Evolutionary conservation across 1,140 invertebrate species (phyloP).

Genomic region (Papilio glaucus): DNA sequence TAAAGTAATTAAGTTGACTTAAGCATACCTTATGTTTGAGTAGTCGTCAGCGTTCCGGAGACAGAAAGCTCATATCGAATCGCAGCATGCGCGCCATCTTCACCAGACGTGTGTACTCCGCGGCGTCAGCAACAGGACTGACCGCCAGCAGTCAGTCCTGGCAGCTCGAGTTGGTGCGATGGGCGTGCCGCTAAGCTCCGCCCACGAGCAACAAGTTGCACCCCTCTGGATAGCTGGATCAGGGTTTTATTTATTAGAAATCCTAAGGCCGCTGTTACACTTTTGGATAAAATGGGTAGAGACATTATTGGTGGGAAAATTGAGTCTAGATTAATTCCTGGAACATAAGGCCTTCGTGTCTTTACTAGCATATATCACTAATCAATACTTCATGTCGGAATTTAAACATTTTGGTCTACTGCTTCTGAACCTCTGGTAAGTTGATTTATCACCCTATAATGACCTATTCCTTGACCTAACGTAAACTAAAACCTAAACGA

Average conservation of each 20-base stretch:
- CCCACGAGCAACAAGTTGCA: constrained; percentile 63
- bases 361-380: too few species aligned
- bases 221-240: constrained; percentile 39
- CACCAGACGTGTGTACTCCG: constrained; percentile 39
- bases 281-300: background rate
- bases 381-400: too few species aligned
- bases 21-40: constrained; percentile 74
- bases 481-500: too few species aligned
- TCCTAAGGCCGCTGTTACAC: constrained; percentile 30
- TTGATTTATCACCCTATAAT: too few species aligned
- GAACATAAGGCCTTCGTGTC: too few species aligned
- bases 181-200: constrained; percentile 50
- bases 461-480: too few species aligned
- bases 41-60: constrained; percentile 83
- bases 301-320: too few species aligned
- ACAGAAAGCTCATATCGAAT: constrained; percentile 77
- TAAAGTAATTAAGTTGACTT: too few species aligned
- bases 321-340: too few species aligned
- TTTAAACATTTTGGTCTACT: too few species aligned
- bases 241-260: constrained; percentile 26
- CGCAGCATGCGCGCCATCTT: constrained; percentile 73
- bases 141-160: constrained; percentile 11
- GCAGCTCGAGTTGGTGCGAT: constrained; percentile 35
- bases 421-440: too few species aligned
- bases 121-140: constrained; percentile 45